These are phyloP conservation scores for Mechanitis mazaeus DNA, from an alignment of 2,888 invertebrate genomes.

Conservation along the genomic window DNA sequence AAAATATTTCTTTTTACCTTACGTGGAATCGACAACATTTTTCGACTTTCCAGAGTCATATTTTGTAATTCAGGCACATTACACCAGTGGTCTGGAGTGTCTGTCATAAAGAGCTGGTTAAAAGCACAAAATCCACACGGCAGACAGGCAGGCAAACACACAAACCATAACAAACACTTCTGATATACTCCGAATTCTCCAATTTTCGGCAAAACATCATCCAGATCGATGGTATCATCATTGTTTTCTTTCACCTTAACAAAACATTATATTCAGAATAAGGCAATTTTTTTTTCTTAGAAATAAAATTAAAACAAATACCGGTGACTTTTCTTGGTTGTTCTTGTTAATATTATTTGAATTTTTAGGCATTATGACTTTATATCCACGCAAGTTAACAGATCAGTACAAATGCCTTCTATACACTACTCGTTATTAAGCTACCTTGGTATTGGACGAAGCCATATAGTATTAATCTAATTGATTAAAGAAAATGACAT, in stretches of 20 bases:
- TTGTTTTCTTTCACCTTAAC: constrained; percentile 57
- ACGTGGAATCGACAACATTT: constrained; percentile 80
- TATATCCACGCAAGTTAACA: constrained; percentile 14
- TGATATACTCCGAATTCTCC: constrained; percentile 95
- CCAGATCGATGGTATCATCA: constrained; percentile 82
- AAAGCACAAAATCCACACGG: constrained; percentile 95
- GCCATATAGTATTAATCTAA: constrained; percentile 67
- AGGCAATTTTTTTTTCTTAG: constrained; percentile 3
- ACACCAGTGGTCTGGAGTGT: constrained; percentile 92
- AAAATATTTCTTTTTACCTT: constrained; percentile 29
- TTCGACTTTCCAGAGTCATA: constrained; percentile 76
- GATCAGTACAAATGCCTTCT: constrained; percentile 36
- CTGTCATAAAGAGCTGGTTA: constrained; percentile 94
- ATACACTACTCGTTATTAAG: constrained; percentile 43
- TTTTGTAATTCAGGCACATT: constrained; percentile 81
- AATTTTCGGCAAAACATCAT: constrained; percentile 88
- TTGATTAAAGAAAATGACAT: constrained; percentile 54
- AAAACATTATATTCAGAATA: constrained; percentile 15
- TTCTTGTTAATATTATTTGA: constrained; percentile 30
- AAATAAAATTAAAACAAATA: constrained; percentile 28
- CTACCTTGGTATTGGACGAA: constrained; percentile 53
- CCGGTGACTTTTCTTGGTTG: constrained; percentile 47
- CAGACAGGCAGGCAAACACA: constrained; percentile 91
- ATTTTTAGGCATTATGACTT: constrained; percentile 24
- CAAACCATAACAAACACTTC: constrained; percentile 87